Evolutionary conservation across 2,113 vertebrate genomes (phyloP), one percentile per base, ranked within the genome.

Genomic region (Siphamia tubifer): DNA sequence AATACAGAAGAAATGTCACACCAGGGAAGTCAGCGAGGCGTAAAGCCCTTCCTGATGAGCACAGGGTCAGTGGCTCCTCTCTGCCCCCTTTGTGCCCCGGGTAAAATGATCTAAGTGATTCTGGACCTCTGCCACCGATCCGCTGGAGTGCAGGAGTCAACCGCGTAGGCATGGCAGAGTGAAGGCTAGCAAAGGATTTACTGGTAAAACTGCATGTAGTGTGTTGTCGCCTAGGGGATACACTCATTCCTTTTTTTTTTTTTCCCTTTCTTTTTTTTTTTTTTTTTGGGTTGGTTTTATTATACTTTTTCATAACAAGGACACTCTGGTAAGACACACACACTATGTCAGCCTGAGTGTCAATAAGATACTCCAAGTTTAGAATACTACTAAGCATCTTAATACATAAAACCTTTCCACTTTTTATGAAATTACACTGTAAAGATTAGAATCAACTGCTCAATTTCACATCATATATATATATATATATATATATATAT

Each of bases 101-200:
- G 91, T 93, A 92, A 93, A 94, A 93, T 87, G 91, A 95, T 93
- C 92, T 94, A 93, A 94, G 93, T 93, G 91, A 88, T 91, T 93
- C 90, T 93, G 90, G 90, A 90, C 82, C 86, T 12, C 58, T 87
- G 90, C 89, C 92, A 94, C 62, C 5, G 89, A 91, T 86, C 80
- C 11, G 89, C 73, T 85, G 85, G 76, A 82, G 86, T 87, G 81
- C 86, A 84, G 69, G 86, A 90, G 90, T 89, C 84, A 82, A 84
- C 75, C 54, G 80, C 52, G 83, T 83, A 79, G 83, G 77, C 75
- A 86, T 44, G 61, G 79, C 61, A 51, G 74, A 87, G 68, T 64
- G 51, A 71, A 66, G 49, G 62, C 73, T 79, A 67, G 67, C 72
- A 51, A 78, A 56, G 45, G 65, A 76, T 74, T 58, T 61, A 57